These are phyloP conservation scores for Ectemnius cavifrons DNA, from an alignment of 2,888 invertebrate genomes.

Conservation along the genomic window DNA sequence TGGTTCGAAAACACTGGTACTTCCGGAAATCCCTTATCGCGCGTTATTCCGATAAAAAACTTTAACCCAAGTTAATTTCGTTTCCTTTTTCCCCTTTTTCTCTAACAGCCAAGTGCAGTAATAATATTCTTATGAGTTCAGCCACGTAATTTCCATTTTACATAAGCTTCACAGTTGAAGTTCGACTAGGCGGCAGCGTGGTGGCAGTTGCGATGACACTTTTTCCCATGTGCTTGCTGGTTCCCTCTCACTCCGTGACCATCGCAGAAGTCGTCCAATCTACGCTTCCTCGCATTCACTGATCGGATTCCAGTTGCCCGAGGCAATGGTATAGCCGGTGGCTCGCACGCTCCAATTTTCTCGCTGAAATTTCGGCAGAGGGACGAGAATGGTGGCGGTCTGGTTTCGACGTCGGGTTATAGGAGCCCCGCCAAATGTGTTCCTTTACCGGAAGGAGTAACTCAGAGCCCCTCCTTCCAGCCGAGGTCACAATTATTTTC, in stretches of 20 bases:
- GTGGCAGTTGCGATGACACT: too few relatives aligned
- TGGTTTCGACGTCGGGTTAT: background rate
- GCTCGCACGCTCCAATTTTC: conserved; percentile 33
- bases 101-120: background rate
- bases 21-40: background rate
- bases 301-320: conserved; percentile 73
- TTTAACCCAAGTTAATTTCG: background rate
- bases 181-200: too few relatives aligned
- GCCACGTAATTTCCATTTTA: too few relatives aligned
- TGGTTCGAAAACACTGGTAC: too few relatives aligned
- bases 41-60: background rate
- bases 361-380: conserved; percentile 29
- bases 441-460: conserved; percentile 2
- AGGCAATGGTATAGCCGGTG: conserved; percentile 10
- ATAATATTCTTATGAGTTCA: too few relatives aligned
- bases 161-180: too few relatives aligned
- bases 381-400: conserved; percentile 1
- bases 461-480: background rate
- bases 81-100: background rate
- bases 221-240: too few relatives aligned
- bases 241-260: conserved; percentile 28
- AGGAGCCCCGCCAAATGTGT: background rate
- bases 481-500: background rate
- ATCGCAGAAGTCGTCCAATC: conserved; percentile 58
- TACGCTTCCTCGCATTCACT: conserved; percentile 54